Percentiles rank a stretch among this genome's conserved stretches.
phyloP scores from a whole-genome alignment of 2,113 vertebrate species.

The Charina bottae region DNA sequence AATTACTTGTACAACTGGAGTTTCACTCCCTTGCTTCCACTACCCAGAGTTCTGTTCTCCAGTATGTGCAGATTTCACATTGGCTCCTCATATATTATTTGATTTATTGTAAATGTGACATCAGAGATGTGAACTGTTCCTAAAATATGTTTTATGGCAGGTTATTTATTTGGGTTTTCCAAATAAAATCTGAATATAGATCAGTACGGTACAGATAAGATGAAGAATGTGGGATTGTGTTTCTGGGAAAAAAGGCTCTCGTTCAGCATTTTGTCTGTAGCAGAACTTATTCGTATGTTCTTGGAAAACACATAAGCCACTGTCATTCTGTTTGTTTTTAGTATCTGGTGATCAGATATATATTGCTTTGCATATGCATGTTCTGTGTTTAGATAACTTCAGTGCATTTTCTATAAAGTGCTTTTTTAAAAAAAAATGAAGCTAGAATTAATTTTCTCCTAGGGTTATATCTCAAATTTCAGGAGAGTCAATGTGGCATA shows the following conservation, averaged over 20 bases:
- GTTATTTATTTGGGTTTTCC: constrained; percentile 44
- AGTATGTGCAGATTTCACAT: neutral
- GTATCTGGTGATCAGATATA: neutral
- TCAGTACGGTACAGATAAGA: constrained; percentile 39
- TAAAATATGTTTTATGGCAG: constrained; percentile 58
- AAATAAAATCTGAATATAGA: constrained; percentile 50
- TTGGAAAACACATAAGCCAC: neutral
- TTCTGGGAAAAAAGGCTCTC: neutral
- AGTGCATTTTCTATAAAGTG: neutral
- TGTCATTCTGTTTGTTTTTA: neutral
- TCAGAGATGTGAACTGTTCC: constrained; percentile 45
- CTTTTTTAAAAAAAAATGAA: neutral
- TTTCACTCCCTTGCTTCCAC: neutral
- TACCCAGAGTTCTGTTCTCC: neutral
- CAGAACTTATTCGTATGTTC: neutral
- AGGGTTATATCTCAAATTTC: constrained; percentile 23
- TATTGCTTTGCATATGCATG: constrained; percentile 23
- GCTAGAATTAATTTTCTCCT: constrained; percentile 8
- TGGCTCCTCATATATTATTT: constrained; percentile 14
- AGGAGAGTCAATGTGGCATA: constrained; percentile 41
- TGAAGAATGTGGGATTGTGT: constrained; percentile 53
- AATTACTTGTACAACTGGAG: neutral
- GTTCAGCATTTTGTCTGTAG: neutral
- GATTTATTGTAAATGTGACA: constrained; percentile 10
- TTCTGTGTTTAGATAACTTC: neutral